phyloP scores from a whole-genome alignment of 2,113 vertebrate species.

The Proterorhinus semilunaris region DNA sequence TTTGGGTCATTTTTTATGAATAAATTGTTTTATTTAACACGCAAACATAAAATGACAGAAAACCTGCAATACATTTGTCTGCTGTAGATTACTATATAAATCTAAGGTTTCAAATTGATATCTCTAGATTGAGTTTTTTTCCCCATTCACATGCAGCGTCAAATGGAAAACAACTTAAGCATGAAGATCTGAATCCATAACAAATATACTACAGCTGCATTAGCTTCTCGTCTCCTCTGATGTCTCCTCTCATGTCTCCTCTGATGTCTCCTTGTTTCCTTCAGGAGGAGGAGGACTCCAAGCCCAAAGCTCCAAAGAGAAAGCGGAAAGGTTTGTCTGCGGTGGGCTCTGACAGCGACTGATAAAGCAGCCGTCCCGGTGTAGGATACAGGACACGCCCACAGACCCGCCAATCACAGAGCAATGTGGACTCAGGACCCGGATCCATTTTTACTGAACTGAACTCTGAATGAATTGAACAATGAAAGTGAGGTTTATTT shows the following conservation, averaged over 20 bases:
- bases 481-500: slow-evolving; percentile 18
- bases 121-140: too few relatives aligned
- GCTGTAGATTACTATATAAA: too few relatives aligned
- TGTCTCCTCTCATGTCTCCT: neutral
- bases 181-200: too few relatives aligned
- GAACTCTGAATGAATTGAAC: slow-evolving; percentile 24
- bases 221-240: neutral
- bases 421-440: neutral
- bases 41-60: too few relatives aligned
- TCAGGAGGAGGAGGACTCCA: slow-evolving; percentile 93
- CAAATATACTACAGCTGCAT: too few relatives aligned
- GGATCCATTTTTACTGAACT: slow-evolving; percentile 18
- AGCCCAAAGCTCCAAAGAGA: slow-evolving; percentile 90
- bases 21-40: too few relatives aligned
- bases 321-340: slow-evolving; percentile 92
- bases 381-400: neutral
- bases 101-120: too few relatives aligned
- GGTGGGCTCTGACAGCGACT: slow-evolving; percentile 94
- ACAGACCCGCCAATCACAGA: neutral
- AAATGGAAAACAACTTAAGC: too few relatives aligned
- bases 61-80: too few relatives aligned
- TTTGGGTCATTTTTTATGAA: too few relatives aligned
- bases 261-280: neutral
- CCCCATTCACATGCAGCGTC: too few relatives aligned
- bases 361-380: slow-evolving; percentile 58